A percentile compares a stretch with the other conserved stretches of the same genome.
These are phyloP conservation scores for Acheta domesticus DNA, from an alignment of 2,888 invertebrate genomes.

Conservation along the genomic window DNA sequence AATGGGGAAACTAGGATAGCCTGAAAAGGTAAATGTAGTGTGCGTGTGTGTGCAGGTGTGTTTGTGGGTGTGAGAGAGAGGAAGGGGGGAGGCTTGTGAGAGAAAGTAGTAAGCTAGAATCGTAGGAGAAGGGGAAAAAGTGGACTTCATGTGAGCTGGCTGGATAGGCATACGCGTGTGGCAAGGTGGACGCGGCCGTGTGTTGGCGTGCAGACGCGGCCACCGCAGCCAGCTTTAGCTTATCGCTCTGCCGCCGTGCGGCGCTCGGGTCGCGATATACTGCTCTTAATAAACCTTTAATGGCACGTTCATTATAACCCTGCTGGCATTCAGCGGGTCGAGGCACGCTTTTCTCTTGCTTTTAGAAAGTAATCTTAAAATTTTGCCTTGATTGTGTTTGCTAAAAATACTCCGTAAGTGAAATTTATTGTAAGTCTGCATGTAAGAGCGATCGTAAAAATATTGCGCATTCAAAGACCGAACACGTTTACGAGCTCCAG, in stretches of 20 bases:
- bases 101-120: too few relatives aligned
- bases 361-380: constrained; percentile 10
- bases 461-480: neutral
- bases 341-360: constrained; percentile 4
- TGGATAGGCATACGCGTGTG: too few relatives aligned
- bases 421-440: constrained; percentile 1
- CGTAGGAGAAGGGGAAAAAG: too few relatives aligned
- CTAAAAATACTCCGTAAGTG: constrained; percentile 8
- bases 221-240: neutral
- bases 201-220: too few relatives aligned
- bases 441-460: constrained; percentile 6
- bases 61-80: too few relatives aligned
- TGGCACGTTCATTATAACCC: constrained; percentile 11
- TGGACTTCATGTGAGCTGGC: too few relatives aligned
- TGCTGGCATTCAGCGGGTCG: neutral
- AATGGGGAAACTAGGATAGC: too few relatives aligned
- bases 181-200: too few relatives aligned
- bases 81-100: too few relatives aligned
- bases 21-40: too few relatives aligned
- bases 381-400: constrained; percentile 9
- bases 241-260: neutral
- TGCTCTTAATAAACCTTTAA: constrained; percentile 10
- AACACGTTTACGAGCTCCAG: neutral
- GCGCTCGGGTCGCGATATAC: neutral
- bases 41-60: too few relatives aligned